A percentile compares a stretch with the other conserved stretches of the same genome.
phyloP scores from a whole-genome alignment of 2,888 invertebrate species.

The Muschampia plurimacula region DNA sequence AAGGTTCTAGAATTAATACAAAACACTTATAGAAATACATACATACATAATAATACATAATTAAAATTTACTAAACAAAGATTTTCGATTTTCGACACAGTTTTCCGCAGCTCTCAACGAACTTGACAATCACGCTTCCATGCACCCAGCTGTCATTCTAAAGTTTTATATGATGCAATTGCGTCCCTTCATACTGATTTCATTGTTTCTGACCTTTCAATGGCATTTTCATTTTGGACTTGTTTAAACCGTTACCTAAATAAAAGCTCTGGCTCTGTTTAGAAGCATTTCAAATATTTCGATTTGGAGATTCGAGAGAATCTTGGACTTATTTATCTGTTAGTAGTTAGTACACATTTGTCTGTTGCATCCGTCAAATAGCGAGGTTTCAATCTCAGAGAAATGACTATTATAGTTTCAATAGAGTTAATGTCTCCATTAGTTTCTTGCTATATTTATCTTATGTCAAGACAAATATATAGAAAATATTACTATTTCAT shows the following conservation, averaged over 20 bases:
- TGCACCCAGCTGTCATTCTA: conserved; percentile 3
- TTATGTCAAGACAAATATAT: too few relatives aligned
- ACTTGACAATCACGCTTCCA: neutral
- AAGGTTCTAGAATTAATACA: neutral
- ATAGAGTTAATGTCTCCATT: too few relatives aligned
- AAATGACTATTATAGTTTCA: too few relatives aligned
- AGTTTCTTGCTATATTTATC: too few relatives aligned
- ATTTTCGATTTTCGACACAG: too few relatives aligned
- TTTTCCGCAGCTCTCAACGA: neutral
- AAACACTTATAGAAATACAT: too few relatives aligned
- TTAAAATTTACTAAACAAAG: too few relatives aligned
- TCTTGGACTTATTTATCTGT: neutral
- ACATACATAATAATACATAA: too few relatives aligned
- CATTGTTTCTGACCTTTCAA: conserved; percentile 38
- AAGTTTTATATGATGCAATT: conserved; percentile 41
- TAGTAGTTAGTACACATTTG: too few relatives aligned
- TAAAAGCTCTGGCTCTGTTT: conserved; percentile 5
- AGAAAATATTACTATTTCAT: too few relatives aligned
- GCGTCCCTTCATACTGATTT: conserved; percentile 30
- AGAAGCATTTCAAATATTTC: neutral
- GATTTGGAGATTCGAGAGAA: neutral
- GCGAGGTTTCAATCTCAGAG: too few relatives aligned
- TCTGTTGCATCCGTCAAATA: too few relatives aligned
- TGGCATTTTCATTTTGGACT: conserved; percentile 42
- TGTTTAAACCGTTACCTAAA: conserved; percentile 24